phyloP scores from a whole-genome alignment of 2,113 vertebrate genomes.

The Mormyrus lacerda region DNA sequence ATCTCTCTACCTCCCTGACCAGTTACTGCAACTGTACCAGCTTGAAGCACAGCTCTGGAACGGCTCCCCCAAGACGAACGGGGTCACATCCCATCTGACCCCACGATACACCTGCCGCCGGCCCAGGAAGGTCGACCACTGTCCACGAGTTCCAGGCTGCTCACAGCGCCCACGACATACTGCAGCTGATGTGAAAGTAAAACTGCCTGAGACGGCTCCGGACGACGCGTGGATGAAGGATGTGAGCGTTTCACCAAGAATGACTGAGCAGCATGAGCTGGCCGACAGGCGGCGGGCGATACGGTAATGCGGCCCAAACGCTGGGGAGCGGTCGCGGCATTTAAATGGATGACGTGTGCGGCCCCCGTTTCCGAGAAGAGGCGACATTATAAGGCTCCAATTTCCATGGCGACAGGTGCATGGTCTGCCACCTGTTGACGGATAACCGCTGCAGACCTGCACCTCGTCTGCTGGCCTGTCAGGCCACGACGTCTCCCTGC shows the following conservation, averaged over 20 bases:
- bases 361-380: not conserved
- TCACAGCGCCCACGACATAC: not conserved
- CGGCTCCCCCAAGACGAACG: not conserved
- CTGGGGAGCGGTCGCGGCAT: not conserved
- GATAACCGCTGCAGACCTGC: not conserved
- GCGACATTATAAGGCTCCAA: not conserved
- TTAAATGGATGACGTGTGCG: not conserved
- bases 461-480: not conserved
- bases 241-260: not conserved
- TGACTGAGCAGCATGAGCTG: not conserved
- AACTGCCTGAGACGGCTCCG: not conserved
- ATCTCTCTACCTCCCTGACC: conserved; percentile 8
- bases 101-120: not conserved
- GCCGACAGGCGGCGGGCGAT: not conserved
- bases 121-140: not conserved
- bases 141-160: not conserved
- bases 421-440: not conserved
- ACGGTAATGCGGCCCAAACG: not conserved
- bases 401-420: not conserved
- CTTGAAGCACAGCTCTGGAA: not conserved
- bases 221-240: not conserved
- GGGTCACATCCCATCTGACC: not conserved
- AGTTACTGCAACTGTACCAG: not conserved
- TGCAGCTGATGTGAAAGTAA: not conserved
- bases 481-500: not conserved